These are phyloP conservation scores for Poecilia wingei DNA, from an alignment of 2,797 vertebrate genomes.

Conservation along the genomic window DNA sequence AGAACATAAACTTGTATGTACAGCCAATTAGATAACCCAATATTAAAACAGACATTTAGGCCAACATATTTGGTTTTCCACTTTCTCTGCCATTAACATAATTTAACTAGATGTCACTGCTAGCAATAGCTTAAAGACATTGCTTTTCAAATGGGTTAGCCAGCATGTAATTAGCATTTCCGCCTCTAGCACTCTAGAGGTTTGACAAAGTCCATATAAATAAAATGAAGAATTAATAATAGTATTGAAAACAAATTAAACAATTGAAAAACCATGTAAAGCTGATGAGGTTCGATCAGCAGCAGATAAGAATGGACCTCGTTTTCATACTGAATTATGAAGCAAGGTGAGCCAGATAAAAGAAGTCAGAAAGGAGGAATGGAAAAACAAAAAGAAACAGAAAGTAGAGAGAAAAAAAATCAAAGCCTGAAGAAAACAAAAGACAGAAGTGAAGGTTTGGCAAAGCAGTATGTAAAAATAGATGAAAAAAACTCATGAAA, in stretches of 20 bases:
- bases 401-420: background rate
- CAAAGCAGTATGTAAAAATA: slow-evolving; percentile 11
- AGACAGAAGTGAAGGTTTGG: background rate
- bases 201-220: background rate
- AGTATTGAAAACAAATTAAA: background rate
- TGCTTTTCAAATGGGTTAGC: background rate
- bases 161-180: background rate
- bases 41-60: background rate
- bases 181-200: background rate
- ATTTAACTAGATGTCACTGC: background rate
- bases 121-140: background rate
- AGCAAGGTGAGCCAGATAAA: slow-evolving; percentile 3
- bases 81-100: background rate
- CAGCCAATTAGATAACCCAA: background rate
- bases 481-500: slow-evolving; percentile 6
- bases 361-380: background rate
- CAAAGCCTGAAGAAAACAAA: background rate
- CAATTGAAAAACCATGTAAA: background rate
- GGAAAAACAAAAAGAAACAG: slow-evolving; percentile 6
- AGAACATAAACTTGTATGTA: background rate
- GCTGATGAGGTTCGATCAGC: background rate
- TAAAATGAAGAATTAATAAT: background rate
- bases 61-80: background rate
- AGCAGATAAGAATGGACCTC: background rate
- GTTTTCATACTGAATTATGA: background rate